Evolutionary conservation across 2,113 vertebrate species (phyloP).

Genomic region (Corythaixoides concolor): DNA sequence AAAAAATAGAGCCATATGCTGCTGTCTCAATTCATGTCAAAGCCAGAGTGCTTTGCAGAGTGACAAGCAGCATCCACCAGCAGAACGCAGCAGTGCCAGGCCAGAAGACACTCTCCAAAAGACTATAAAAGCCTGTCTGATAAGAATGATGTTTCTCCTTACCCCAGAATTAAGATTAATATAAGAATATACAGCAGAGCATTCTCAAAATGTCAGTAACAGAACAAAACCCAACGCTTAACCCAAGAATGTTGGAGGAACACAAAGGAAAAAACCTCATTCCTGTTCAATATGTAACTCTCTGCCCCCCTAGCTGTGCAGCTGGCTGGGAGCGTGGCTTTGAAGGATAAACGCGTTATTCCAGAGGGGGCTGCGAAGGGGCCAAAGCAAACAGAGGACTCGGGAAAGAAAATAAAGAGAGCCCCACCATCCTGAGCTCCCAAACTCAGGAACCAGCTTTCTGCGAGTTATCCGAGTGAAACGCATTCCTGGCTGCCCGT

Average conservation of each 20-base stretch:
- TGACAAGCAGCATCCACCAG: rapidly evolving
- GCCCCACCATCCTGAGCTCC: neutral
- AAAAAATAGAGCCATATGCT: neutral
- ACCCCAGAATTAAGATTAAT: neutral
- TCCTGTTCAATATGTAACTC: neutral
- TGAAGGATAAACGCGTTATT: neutral
- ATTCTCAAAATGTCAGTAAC: neutral
- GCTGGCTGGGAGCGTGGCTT: neutral
- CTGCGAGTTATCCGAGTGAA: neutral
- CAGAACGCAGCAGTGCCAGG: neutral
- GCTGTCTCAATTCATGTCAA: neutral
- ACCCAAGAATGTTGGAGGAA: neutral
- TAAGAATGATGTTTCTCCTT: neutral
- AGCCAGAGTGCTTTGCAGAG: neutral
- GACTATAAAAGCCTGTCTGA: neutral
- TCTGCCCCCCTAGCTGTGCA: neutral
- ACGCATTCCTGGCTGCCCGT: neutral
- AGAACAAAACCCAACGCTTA: neutral
- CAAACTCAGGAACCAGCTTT: neutral
- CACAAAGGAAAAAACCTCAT: neutral
- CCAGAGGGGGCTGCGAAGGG: neutral
- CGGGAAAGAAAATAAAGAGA: neutral
- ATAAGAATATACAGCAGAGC: neutral
- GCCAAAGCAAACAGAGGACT: neutral
- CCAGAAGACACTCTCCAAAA: neutral